phyloP scores from a whole-genome alignment of 2,113 vertebrate species.

The Patagioenas fasciata region DNA sequence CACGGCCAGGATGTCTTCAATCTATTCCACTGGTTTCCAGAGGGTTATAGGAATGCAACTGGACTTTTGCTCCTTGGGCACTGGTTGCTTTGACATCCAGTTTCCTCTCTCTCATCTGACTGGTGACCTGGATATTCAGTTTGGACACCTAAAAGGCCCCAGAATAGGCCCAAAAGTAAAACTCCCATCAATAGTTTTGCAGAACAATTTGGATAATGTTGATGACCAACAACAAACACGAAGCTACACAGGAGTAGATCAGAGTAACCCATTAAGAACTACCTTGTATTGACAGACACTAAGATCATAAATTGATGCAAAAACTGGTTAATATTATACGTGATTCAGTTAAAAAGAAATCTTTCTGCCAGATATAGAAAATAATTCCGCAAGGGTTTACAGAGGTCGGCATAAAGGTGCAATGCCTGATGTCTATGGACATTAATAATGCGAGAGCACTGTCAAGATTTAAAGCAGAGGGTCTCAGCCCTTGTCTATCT shows the following conservation, averaged over 20 bases:
- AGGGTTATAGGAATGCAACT: background rate
- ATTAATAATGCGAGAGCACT: background rate
- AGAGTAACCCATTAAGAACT: background rate
- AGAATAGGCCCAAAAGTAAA: background rate
- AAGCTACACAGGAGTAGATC: background rate
- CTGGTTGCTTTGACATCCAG: background rate
- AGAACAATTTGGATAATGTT: background rate
- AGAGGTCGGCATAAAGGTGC: background rate
- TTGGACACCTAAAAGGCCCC: background rate
- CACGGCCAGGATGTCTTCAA: accelerated
- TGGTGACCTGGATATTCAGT: background rate
- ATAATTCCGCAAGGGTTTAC: background rate
- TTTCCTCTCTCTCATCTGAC: background rate
- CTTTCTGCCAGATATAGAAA: background rate
- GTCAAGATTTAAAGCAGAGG: background rate
- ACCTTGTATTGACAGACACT: accelerated
- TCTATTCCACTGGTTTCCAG: accelerated
- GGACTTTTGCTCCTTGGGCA: background rate
- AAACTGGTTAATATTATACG: background rate
- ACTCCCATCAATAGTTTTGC: background rate
- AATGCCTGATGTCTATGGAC: background rate
- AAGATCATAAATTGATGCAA: background rate
- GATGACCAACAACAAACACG: background rate
- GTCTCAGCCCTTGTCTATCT: background rate
- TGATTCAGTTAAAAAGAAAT: background rate